A percentile compares a stretch with the other conserved stretches of the same genome.
phyloP scores from a whole-genome alignment of 2,888 invertebrate species.

The Gordius sp. region DNA sequence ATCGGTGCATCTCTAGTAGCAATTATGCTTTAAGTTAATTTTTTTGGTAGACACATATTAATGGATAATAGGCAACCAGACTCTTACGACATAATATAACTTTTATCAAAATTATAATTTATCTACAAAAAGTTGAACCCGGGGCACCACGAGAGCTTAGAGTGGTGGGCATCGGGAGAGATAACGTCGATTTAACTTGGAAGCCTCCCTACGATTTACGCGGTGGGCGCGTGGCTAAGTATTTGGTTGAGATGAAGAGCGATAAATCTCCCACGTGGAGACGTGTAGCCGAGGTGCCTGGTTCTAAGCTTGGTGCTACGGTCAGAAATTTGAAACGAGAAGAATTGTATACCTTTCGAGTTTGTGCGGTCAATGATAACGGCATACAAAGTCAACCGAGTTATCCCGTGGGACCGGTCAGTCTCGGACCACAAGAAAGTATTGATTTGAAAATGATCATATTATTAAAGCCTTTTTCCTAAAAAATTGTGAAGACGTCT shows the following conservation, averaged over 20 bases:
- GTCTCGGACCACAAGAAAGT: background rate
- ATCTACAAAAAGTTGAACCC: no score
- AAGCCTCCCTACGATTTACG: background rate
- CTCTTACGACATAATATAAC: no score
- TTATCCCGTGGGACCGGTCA: background rate
- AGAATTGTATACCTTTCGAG: background rate
- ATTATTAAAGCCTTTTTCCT: background rate
- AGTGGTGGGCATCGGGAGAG: background rate
- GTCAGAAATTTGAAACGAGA: background rate
- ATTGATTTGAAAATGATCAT: background rate
- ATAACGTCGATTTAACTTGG: background rate
- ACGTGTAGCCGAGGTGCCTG: background rate
- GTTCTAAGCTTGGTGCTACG: background rate
- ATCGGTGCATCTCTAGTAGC: no score
- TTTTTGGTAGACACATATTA: no score
- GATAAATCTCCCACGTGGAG: background rate
- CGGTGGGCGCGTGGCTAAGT: background rate
- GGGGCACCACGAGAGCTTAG: background rate
- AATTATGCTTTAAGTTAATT: no score
- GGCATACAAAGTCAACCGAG: background rate
- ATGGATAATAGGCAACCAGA: no score
- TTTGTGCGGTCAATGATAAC: background rate
- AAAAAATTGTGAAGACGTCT: background rate
- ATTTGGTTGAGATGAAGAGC: background rate
- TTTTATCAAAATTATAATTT: no score